Base-by-base conservation (phyloP, 2,797 vertebrate species). In the Aplochiton taeniatus region DNA sequence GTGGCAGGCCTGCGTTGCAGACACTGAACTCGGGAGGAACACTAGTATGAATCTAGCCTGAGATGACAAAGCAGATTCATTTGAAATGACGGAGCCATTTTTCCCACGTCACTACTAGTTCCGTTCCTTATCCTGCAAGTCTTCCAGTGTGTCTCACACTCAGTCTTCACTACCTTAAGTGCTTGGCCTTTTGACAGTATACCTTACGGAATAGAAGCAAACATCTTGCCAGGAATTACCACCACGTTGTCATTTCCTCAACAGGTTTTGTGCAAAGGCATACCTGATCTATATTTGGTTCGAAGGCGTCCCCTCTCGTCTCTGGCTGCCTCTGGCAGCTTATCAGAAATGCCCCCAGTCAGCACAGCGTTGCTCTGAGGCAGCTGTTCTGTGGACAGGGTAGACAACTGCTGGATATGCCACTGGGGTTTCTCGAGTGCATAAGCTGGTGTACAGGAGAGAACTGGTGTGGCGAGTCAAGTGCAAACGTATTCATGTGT, bases 361-460 rank as follows among this genome's bases (percentile, higher is more conserved):
- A 85, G 87, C 85, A 83, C 42, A 47, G 69, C 75, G 54, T 72
- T 68, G 70, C 69, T 64, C 31, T 16, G 78, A 63, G 62, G 72
- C 82, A 84, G 82, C 89, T 89, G 80, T 74, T 78, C 5, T 17
- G 55, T 73, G 19, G 19, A n/a, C 5, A 14, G 73, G 69, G 53
- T 63, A 59, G 69, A 58, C 75, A 20, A 57, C 88, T 89, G 80
- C 79, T 87, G 87, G 66, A 31, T 65, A 63, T 10, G 7, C 8
- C 4, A 71, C 73, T 66, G 61, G 14, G 64, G 76, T 81, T 85
- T 76, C 75, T 71, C 52, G 49, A 59, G 79, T 75, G 70, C 70
- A 16, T 11, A 61, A 11, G 14, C 66, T 62, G 79, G 74, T 13
- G 59, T 72, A 77, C 52, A 12, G 31, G 41, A 17, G 54, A 16